Evolutionary conservation across 37 sponge, comb jelly and placozoan genomes (phyloP).

Genomic region (Hexactinellida sp.): DNA sequence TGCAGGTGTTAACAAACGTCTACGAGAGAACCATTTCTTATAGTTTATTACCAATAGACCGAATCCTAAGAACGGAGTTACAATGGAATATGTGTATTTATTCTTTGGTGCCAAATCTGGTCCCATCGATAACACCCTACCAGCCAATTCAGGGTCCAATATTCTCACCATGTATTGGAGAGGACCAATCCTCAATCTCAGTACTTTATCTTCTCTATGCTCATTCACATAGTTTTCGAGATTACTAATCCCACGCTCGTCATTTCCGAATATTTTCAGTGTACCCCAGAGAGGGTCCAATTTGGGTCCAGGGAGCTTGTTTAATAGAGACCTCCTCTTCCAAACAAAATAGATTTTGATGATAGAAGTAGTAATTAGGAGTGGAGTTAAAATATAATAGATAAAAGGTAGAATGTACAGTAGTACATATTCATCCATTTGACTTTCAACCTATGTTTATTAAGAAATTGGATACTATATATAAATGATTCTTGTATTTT

Average conservation of each 20-base stretch:
- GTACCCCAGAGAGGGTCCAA: neutral
- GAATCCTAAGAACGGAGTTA: conserved; percentile 27
- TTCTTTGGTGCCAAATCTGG: neutral
- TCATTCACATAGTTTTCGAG: neutral
- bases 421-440: neutral
- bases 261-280: neutral
- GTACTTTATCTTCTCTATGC: neutral
- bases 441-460: too few relatives aligned
- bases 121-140: neutral
- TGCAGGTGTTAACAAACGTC: conserved; percentile 67
- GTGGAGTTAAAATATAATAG: neutral
- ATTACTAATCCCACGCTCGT: neutral
- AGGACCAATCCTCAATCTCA: neutral
- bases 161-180: neutral
- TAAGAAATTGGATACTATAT: too few relatives aligned
- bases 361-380: neutral
- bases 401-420: neutral
- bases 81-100: neutral
- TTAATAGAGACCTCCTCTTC: neutral
- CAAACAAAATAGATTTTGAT: neutral
- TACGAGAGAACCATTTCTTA: conserved; percentile 47
- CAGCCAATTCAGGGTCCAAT: neutral
- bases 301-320: neutral
- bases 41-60: conserved; percentile 59
- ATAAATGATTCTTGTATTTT: too few relatives aligned